A percentile compares a stretch with the other conserved stretches of the same genome.
Evolutionary conservation across 2,888 invertebrate genomes (phyloP).

Genomic region (Quadroppia sp.): DNA sequence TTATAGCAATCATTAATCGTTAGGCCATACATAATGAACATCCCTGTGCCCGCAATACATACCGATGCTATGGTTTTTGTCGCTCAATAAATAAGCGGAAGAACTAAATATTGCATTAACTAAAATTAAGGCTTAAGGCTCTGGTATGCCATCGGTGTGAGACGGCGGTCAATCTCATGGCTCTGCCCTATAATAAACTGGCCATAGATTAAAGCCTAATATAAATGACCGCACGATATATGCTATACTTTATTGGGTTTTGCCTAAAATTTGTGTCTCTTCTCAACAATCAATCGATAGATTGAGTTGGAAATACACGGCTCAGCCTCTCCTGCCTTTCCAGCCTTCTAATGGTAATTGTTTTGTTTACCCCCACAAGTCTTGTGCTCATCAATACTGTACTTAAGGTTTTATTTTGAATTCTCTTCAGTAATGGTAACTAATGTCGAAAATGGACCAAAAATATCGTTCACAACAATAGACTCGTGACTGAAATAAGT

Average conservation of each 20-base stretch:
- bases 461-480: slow-evolving; percentile 26
- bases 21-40: slow-evolving; percentile 24
- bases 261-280: slow-evolving; percentile 31
- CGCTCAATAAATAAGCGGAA: slow-evolving; percentile 30
- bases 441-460: slow-evolving; percentile 10
- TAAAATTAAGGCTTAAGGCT: slow-evolving; percentile 26
- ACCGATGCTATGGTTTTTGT: slow-evolving; percentile 17
- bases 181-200: slow-evolving; percentile 2
- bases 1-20: slow-evolving; percentile 26
- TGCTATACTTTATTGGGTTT: slow-evolving; percentile 17
- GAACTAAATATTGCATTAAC: slow-evolving; percentile 34
- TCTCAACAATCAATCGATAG: background rate
- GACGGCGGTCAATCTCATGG: background rate
- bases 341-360: slow-evolving; percentile 29
- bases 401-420: slow-evolving; percentile 20
- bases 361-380: slow-evolving; percentile 32
- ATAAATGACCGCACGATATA: slow-evolving; percentile 30
- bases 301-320: background rate
- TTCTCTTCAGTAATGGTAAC: slow-evolving; percentile 30
- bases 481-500: slow-evolving; percentile 29
- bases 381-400: slow-evolving; percentile 9
- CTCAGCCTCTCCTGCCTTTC: background rate
- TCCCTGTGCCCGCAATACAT: background rate
- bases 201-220: slow-evolving; percentile 31
- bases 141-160: background rate